Evolutionary conservation across 2,888 invertebrate species (phyloP).

Genomic region (Andrena minutula): DNA sequence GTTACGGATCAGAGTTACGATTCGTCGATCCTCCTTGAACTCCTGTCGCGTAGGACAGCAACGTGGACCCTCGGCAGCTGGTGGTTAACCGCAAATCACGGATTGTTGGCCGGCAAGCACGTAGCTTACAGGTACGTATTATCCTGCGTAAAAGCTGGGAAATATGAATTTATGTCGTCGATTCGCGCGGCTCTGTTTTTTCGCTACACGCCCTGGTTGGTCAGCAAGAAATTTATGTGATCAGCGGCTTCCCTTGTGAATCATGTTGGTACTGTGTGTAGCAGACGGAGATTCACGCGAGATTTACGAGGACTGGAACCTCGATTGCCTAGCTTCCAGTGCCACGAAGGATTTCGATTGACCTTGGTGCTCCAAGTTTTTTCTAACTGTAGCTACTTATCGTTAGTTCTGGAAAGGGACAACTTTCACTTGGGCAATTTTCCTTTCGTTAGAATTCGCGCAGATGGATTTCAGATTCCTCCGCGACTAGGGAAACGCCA

Average conservation of each 20-base stretch:
- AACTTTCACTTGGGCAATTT: neutral
- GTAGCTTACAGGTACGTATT: constrained; percentile 40
- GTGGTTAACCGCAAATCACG: constrained; percentile 58
- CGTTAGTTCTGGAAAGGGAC: too few species aligned
- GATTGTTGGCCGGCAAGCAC: constrained; percentile 39
- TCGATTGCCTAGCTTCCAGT: neutral
- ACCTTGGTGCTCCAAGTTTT: too few species aligned
- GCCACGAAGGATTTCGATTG: too few species aligned
- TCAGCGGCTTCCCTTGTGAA: neutral
- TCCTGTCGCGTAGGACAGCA: constrained; percentile 14
- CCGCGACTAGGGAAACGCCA: too few species aligned
- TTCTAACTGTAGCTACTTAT: too few species aligned
- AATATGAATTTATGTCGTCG: constrained; percentile 33
- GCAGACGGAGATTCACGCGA: neutral
- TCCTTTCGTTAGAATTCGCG: neutral
- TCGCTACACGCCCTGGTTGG: neutral
- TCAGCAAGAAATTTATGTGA: constrained; percentile 28
- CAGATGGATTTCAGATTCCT: neutral
- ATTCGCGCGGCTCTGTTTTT: neutral
- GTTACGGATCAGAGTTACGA: constrained; percentile 9
- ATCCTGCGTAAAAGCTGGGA: constrained; percentile 33
- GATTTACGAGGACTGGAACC: constrained; percentile 6
- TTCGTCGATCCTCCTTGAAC: constrained; percentile 10
- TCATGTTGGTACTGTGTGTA: neutral
- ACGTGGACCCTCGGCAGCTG: constrained; percentile 5